Base-by-base conservation (phyloP, 2,797 vertebrate species). In the Xiphophorus birchmanni region DNA sequence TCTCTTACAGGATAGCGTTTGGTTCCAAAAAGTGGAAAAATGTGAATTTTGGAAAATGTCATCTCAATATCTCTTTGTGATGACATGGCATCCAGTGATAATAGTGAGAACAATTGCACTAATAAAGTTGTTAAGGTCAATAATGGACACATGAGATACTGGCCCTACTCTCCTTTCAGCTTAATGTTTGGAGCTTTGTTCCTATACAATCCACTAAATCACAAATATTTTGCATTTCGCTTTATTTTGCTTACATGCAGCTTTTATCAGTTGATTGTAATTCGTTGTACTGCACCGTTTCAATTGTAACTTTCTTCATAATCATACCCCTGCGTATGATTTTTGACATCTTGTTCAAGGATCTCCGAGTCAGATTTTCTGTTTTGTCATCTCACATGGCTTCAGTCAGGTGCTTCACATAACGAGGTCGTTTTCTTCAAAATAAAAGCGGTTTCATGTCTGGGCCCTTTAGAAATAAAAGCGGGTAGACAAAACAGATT, bases 341-440 rank as follows among this genome's bases (percentile, higher is more conserved):
- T 67, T 10, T 45, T 72, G 23, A 71, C 67, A 69, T 5, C 37
- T 67, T 67, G 17, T 3, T 18, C 63, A 11, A 69, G 23, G 21
- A 21, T 69, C 21, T 26, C 21, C 65, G 48, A 21, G 18, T 42
- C 37, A 26, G 21, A 42, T 69, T 69, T 44, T 58, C 8, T 52
- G 47, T 74, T 40, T 40, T 26, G 2, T 74, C 32, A 76, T 76
- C 75, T 82, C 75, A 73, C 78, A 29, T 78, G 76, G 75, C 42
- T 72, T 58, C 69, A 78, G 82, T 90, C 91, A 92, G 87, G 87
- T 85, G 87, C 54, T 82, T 74, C 44, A 65, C 9, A 12, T 23
- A 83, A 73, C 42, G 0, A 0, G 1, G 0, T 0, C 26, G 0
- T 26, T 11, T n/a, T 15, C 58, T 23, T 73, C 84, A 37, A 80